Evolutionary conservation across 2,888 invertebrate species (phyloP).

Genomic region (Oligia fasciuncula): DNA sequence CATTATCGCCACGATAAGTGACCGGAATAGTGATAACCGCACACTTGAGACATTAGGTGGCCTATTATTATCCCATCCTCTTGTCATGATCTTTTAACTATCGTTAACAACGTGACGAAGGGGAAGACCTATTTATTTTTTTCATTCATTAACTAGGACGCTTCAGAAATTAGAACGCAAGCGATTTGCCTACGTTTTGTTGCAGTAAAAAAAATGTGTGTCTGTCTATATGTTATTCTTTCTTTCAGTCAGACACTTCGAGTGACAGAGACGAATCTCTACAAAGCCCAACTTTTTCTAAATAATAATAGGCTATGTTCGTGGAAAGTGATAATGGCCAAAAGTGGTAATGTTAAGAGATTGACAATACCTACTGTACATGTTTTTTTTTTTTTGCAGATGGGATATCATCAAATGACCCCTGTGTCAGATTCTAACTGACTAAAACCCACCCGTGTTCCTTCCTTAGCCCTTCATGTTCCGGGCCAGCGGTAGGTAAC

Average conservation of each 20-base stretch:
- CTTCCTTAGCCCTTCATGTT: no score
- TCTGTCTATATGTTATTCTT: background rate
- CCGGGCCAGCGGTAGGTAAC: no score
- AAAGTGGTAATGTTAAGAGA: background rate
- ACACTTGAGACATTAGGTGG: background rate
- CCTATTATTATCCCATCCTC: constrained; percentile 14
- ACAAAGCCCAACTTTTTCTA: background rate
- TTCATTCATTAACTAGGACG: background rate
- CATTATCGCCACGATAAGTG: constrained; percentile 11
- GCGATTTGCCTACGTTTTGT: no score
- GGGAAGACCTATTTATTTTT: background rate
- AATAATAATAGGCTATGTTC: background rate
- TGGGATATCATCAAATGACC: no score
- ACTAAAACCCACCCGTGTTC: no score
- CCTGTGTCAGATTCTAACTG: no score
- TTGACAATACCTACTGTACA: background rate
- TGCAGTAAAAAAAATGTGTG: background rate
- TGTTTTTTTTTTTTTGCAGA: no score
- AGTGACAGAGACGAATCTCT: background rate
- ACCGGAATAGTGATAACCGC: constrained; percentile 32
- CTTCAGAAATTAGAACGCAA: background rate
- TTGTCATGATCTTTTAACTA: background rate
- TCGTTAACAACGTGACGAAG: background rate
- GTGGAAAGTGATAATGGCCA: background rate
- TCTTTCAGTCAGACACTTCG: background rate